Evolutionary conservation across 2,888 invertebrate genomes (phyloP), one percentile per base, ranked within the genome.

Genomic region (Sminthurides aquaticus): DNA sequence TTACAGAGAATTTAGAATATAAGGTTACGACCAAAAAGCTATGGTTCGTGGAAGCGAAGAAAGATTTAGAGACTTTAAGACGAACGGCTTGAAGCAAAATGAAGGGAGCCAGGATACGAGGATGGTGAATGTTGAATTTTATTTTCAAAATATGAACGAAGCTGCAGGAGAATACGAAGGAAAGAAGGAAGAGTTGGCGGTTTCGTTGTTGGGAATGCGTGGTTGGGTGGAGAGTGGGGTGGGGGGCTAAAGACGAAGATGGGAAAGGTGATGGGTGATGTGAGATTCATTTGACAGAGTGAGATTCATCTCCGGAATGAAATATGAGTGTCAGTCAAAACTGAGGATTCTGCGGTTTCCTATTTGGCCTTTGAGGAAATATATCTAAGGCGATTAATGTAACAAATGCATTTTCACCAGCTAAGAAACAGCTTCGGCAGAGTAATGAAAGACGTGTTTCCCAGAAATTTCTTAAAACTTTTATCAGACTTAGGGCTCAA

Each of bases 311-410:
- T 60, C 49, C 5, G 24, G 49, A 56, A 34, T 60, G 60, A 64
- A 56, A 56, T 64, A 64, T 64, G 60, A 56, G 56, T 64, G 64
- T 64, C 64, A 64, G 64, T 60, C 64, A 60, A 62, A 62, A 55
- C 20, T 25, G 60, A 34, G 60, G 60, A 60, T 60, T 64, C 48
- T 22, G 60, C 22, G 60, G 60, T 29, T 60, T 60, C 43, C 56
- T 64, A 64, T 64, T 64, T 60, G 60, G 62, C 54, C 64, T 56
- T 28, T 49, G 54, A 56, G 56, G 43, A 34, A 64, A 64, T 64
- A 59, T 64, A 64, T 64, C 60, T 64, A 64, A 34, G 56, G 34
- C 64, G 64, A 64, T 64, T 64, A 64, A 64, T 60, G 27, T 60
- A 64, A 64, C 64, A 64, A 64, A 64, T 64, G 64, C 54, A 59